A percentile compares a stretch with the other conserved stretches of the same genome.
These are phyloP conservation scores for Chlorops oryzae DNA, from an alignment of 1,140 invertebrate species.

Conservation along the genomic window DNA sequence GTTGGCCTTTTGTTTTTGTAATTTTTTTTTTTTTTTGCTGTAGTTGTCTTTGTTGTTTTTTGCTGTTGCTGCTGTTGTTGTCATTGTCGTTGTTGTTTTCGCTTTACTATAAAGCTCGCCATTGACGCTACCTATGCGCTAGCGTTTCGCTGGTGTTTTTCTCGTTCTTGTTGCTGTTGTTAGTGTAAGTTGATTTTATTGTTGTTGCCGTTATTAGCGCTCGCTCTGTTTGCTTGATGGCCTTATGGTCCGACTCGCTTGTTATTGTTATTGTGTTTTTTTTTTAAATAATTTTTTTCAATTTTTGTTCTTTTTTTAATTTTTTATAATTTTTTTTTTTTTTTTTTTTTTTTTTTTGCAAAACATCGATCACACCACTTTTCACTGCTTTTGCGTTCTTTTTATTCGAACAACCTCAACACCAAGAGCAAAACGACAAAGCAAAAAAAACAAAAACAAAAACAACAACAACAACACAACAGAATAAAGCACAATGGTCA, in stretches of 20 bases:
- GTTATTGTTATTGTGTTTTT: conserved; percentile 21
- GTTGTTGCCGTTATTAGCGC: conserved; percentile 34
- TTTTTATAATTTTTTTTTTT: background rate
- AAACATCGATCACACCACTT: too few species aligned
- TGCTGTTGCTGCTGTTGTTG: conserved; percentile 4
- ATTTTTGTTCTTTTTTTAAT: background rate
- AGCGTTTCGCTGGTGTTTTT: conserved; percentile 14
- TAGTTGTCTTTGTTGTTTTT: conserved; percentile 35
- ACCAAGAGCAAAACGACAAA: conserved; percentile 41
- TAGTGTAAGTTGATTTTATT: conserved; percentile 28
- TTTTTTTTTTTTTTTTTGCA: background rate
- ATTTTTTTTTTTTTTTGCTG: conserved; percentile 17
- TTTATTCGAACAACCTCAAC: too few species aligned
- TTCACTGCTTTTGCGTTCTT: too few species aligned
- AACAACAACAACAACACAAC: conserved; percentile 11
- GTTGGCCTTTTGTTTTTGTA: conserved; percentile 3
- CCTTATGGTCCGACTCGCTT: conserved; percentile 12
- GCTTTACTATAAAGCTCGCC: background rate
- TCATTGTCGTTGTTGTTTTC: background rate
- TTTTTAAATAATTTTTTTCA: conserved; percentile 24
- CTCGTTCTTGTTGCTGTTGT: conserved; percentile 39
- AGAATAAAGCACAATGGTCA: conserved; percentile 6
- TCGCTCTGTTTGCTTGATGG: conserved; percentile 18
- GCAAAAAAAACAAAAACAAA: conserved; percentile 19
- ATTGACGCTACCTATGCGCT: too few species aligned